Evolutionary conservation across 2,888 invertebrate species (phyloP), one percentile per base, ranked within the genome.

Genomic region (Cyclophora punctaria): DNA sequence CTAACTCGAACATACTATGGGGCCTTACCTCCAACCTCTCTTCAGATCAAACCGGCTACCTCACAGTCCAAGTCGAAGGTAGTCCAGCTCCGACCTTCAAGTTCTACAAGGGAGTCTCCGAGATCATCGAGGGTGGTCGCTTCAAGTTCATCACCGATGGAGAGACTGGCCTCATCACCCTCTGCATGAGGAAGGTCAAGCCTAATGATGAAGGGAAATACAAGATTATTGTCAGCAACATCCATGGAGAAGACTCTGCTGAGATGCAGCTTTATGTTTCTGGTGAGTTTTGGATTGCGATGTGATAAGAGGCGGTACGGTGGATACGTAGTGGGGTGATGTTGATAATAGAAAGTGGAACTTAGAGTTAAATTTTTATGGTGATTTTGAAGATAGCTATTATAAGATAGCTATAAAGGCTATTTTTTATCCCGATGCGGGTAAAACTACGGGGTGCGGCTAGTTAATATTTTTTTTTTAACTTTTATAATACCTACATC

Each of bases 161-260:
- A 47, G 96, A 97, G 69, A 94, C 94, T 53, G 97, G 96, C 75
- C 93, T 95, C 52, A 95, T 98, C 66, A 97, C 97, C 43, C 90
- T 99, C 56, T 97, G 97, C 78, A 97, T 99, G 90, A 93, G 96
- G 67, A 99, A 99, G 90, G 93, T 97, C 62, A 97, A 98, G 76
- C 96, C 97, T 46, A 96, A 96, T 71, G 99, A 99, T 93, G 98
- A 99, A 87, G 97, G 97, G 49, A 96, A 95, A 87, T 99, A 98
- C 89, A 96, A 94, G 78, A 91, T 98, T 71, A 94, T 96, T 61
- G 93, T 99, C 60, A 95, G 95, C 75, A 98, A 99, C 80, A 93
- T 94, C 62, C 96, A 98, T 73, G 99, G 99, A 53, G 96, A 97
- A 77, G 99, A 99, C 84, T 93, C 96, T 0, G 98, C 97, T 54